Conservation (phyloP, 37 sponge, comb jelly and placozoan genomes). For the Aplysina aerophoba region DNA sequence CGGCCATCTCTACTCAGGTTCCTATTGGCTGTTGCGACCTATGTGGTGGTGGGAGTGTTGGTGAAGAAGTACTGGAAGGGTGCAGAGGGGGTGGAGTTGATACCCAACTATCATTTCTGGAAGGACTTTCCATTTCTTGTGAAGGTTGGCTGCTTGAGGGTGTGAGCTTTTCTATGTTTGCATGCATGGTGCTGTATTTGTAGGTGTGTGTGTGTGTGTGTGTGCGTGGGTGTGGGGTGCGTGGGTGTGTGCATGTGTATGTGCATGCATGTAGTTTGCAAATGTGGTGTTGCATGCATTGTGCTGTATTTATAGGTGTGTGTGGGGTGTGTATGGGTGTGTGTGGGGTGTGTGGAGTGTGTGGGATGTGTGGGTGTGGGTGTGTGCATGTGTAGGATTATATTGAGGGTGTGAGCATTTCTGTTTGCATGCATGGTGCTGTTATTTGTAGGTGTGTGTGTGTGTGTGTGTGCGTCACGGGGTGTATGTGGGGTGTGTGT, state of each 20-base stretch:
- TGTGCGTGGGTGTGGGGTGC: background rate
- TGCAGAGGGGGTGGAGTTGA: conserved; percentile 72
- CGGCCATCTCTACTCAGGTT: background rate
- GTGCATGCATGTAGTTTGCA: background rate
- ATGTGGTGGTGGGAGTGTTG: conserved; percentile 69
- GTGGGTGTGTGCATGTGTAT: background rate
- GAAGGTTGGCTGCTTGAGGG: background rate
- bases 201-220: background rate
- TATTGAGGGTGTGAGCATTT: too few relatives aligned
- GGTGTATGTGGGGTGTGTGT: too few relatives aligned
- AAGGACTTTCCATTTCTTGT: conserved; percentile 70
- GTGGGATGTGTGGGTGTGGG: too few relatives aligned
- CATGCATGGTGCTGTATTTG: background rate
- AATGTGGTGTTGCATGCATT: too few relatives aligned
- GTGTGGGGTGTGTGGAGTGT: too few relatives aligned
- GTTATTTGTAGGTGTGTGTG: too few relatives aligned
- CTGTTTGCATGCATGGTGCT: too few relatives aligned
- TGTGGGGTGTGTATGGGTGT: too few relatives aligned
- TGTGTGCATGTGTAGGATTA: too few relatives aligned
- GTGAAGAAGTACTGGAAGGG: conserved; percentile 70
- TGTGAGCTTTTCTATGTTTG: too few relatives aligned
- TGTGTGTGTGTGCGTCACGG: too few relatives aligned
- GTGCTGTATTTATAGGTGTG: too few relatives aligned
- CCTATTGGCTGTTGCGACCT: conserved; percentile 29
- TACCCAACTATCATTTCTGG: conserved; percentile 82